Evolutionary conservation across 2,113 vertebrate species (phyloP), one percentile per base, ranked within the genome.

Genomic region (Lichenostomus cassidix): DNA sequence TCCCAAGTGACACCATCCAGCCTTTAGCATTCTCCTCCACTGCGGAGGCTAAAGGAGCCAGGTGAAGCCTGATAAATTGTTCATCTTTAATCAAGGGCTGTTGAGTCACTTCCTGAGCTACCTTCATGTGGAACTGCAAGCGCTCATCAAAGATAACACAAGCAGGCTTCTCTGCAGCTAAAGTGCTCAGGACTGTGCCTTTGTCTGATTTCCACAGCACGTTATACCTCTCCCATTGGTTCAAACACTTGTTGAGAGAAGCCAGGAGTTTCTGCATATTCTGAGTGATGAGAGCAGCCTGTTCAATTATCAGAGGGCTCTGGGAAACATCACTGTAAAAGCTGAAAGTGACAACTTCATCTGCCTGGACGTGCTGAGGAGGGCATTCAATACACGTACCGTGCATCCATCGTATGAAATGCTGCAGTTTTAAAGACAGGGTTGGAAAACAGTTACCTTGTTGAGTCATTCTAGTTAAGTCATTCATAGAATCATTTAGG

Each of bases 361-460:
- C 98, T 4, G 98, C 98, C 4, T 92, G 94, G 7, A 97, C 79
- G 4, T 21, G 97, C 94, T 99, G 99, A 14, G 99, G 98, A 22
- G 98, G 98, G 90, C 99, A 99, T 25, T 99, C 98, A 10, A 98
- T 97, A 80, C 99, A 99, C 3, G 98, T 99, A 35, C 99, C 98
- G 1, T 96, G 97, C 99, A 99, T 99, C 99, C 99, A 99, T 7
- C 99, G 99, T 10, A 98, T 44, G 63, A 99, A 99, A 59, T 96
- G 87, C 99, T 99, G 76, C 20, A 81, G 79, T 67, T 75, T 71
- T 10, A 56, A 67, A 91, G 56, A 95, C 27, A 92, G 37, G 6
- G 42, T 46, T 74, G 44, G 53, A 91, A 87, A 92, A 63, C 27
- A 49, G 41, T 70, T 67, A 80, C 24, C 59, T 67, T 74, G 56